Percentiles rank a stretch among this genome's conserved stretches.
phyloP scores from a whole-genome alignment of 2,797 vertebrate genomes.

The Miichthys miiuy region DNA sequence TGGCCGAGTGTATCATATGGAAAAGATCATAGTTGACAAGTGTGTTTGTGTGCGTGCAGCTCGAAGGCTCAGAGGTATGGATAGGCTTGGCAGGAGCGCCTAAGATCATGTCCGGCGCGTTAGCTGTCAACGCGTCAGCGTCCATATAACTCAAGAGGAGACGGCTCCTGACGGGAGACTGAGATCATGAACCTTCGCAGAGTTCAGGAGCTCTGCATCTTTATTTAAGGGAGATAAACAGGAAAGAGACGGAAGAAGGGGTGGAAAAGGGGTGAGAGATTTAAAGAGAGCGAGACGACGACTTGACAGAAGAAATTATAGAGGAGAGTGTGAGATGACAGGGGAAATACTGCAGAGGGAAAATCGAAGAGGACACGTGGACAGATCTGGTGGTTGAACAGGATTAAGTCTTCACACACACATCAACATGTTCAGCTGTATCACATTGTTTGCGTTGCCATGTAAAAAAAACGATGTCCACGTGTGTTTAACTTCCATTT shows the following conservation, averaged over 20 bases:
- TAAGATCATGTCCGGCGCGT: slow-evolving; percentile 38
- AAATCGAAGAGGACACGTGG: background rate
- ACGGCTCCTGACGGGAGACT: slow-evolving; percentile 43
- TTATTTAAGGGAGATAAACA: slow-evolving; percentile 6
- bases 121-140: slow-evolving; percentile 40
- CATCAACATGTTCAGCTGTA: background rate
- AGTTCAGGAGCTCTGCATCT: slow-evolving; percentile 7
- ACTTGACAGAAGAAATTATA: slow-evolving; percentile 23
- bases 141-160: slow-evolving; percentile 23
- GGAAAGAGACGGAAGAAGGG: background rate
- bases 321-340: slow-evolving; percentile 8
- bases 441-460: background rate
- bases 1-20: slow-evolving; percentile 15
- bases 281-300: slow-evolving; percentile 8
- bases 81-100: slow-evolving; percentile 10
- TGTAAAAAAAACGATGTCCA: background rate
- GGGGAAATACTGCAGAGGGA: background rate
- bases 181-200: slow-evolving; percentile 18
- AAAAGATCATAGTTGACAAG: slow-evolving; percentile 37
- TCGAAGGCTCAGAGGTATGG: slow-evolving; percentile 22
- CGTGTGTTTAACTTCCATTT: slow-evolving; percentile 3
- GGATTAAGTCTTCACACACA: background rate
- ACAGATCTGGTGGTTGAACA: background rate
- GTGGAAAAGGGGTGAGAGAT: background rate
- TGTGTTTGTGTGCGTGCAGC: slow-evolving; percentile 14